Percentiles rank a stretch among this genome's conserved stretches.
Evolutionary conservation across 2,888 invertebrate species (phyloP).

Genomic region (Rhagophthalmus giganteus): DNA sequence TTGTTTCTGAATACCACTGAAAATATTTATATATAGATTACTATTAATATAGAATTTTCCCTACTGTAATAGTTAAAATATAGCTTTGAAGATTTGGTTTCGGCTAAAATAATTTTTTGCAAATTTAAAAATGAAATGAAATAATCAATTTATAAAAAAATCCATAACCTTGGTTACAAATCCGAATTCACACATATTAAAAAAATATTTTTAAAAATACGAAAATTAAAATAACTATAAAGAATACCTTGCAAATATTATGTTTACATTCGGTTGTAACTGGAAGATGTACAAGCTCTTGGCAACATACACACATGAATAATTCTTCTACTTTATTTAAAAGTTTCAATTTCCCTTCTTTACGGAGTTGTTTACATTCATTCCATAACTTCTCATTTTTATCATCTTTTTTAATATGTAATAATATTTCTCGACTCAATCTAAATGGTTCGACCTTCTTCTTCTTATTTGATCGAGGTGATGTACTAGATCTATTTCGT

Average conservation of each 20-base stretch:
- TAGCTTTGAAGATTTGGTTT: too few relatives aligned
- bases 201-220: too few relatives aligned
- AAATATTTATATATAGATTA: too few relatives aligned
- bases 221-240: too few relatives aligned
- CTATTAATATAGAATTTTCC: too few relatives aligned
- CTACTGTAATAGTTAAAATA: too few relatives aligned
- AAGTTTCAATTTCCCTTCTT: constrained; percentile 64
- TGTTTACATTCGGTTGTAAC: constrained; percentile 75
- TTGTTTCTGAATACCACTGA: too few relatives aligned
- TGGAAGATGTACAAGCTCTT: constrained; percentile 70
- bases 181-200: too few relatives aligned
- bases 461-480: constrained; percentile 11
- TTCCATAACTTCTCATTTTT: constrained; percentile 70
- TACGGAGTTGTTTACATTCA: constrained; percentile 60
- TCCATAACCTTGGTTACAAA: too few relatives aligned
- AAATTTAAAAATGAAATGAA: too few relatives aligned
- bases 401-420: constrained; percentile 60
- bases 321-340: constrained; percentile 65
- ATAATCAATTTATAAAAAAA: too few relatives aligned
- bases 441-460: constrained; percentile 34
- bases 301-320: constrained; percentile 81
- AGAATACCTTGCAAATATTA: constrained; percentile 75
- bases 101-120: too few relatives aligned
- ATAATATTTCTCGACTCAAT: constrained; percentile 29
- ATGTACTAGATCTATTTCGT: constrained; percentile 5